Evolutionary conservation across 2,113 vertebrate species (phyloP), one percentile per base, ranked within the genome.

Genomic region (Colossoma macropomum): DNA sequence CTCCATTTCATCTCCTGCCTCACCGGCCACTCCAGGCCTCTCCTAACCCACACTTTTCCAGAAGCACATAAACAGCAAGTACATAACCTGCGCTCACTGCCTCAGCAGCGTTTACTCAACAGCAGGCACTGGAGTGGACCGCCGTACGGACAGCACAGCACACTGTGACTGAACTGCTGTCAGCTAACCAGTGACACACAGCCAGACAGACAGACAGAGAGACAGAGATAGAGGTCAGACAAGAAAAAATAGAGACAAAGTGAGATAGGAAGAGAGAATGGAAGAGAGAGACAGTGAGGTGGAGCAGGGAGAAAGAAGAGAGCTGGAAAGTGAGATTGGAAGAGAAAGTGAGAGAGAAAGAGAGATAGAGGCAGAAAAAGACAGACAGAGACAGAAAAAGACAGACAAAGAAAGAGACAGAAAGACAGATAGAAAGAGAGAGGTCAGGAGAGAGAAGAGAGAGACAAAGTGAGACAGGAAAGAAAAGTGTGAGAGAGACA

Each of bases 91-190:
- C 25, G 41, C 41, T 83, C 72, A 8, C 8, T 71, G 86, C 66
- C 87, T 62, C 82, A 84, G 85, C 73, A 77, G 74, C 50, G 82
- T 68, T 88, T 89, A 59, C 75, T 81, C 68, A 73, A 69, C 71
- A 65, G 27, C 66, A 16, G 19, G 52, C 63, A 23, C 28, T 13
- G 17, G 63, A 66, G 30, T 32, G 59, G 73, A 69, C 50, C 19
- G 15, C 50, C 56, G 73, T 32, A 32, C 16, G 5, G 17, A 25
- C 72, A 73, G 41, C n/a, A 50, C 69, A 77, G 75, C 34, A 63
- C 12, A 45, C n/a, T 17, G 72, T 69, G 75, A 84, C 71, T 62
- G 70, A 79, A 68, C 32, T 66, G n/a, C 75, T 75, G 38, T 84
- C 7, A 25, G 48, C 69, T 6, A 63, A 62, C 74, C n/a, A n/a